Conservation (phyloP, 1,140 invertebrate species). For the Coptotermes formosanus region DNA sequence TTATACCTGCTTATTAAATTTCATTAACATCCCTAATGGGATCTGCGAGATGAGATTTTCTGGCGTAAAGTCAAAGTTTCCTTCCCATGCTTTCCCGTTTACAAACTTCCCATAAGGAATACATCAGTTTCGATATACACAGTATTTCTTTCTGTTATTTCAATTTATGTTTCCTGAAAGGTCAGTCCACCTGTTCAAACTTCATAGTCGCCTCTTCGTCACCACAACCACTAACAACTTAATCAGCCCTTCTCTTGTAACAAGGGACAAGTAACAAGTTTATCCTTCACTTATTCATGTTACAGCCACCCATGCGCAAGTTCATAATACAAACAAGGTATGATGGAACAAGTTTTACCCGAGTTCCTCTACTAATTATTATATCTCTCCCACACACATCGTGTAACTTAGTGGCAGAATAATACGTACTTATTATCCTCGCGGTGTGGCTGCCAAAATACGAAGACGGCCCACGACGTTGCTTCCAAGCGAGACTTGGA, state of each 20-base stretch:
- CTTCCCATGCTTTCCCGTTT: no score
- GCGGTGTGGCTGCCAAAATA: not conserved
- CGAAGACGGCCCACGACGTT: not conserved
- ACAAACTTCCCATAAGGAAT: no score
- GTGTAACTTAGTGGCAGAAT: not conserved
- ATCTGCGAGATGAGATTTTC: no score
- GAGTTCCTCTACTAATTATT: not conserved
- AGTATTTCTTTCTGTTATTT: no score
- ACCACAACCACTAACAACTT: no score
- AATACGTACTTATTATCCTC: not conserved
- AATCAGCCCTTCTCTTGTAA: not conserved
- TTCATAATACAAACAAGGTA: not conserved
- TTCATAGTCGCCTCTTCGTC: not conserved
- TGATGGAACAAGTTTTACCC: not conserved
- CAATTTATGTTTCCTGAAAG: no score
- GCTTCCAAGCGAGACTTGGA: not conserved
- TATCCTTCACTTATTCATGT: not conserved
- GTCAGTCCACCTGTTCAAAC: no score
- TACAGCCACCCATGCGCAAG: not conserved
- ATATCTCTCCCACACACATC: not conserved
- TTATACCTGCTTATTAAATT: no score
- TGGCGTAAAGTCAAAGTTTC: no score
- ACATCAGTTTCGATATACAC: no score
- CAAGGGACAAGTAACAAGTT: not conserved
- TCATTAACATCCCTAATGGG: no score